These are phyloP conservation scores for Catamblyrhynchus diadema DNA, from an alignment of 2,797 vertebrate species.

Conservation along the genomic window DNA sequence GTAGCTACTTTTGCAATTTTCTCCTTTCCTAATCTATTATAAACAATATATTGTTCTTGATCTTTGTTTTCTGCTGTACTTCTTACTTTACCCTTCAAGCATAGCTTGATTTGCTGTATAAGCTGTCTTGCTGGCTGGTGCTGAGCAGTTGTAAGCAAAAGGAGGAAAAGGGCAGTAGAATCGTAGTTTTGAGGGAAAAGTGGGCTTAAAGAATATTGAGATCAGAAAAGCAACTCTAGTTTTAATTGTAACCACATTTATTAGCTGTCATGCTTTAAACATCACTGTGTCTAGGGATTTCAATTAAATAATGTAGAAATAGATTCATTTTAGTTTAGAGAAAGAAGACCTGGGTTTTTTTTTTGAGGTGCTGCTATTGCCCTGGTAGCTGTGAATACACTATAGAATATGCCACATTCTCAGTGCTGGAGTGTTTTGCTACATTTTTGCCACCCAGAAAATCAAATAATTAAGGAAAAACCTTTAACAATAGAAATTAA, in stretches of 20 bases:
- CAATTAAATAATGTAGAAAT: background rate
- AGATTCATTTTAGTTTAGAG: background rate
- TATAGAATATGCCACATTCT: background rate
- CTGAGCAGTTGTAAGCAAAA: background rate
- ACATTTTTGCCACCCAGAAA: background rate
- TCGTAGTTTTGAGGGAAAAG: background rate
- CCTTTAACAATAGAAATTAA: background rate
- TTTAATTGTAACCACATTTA: background rate
- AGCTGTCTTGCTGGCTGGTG: background rate
- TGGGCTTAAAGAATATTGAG: background rate
- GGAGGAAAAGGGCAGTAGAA: background rate
- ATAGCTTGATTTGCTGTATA: background rate
- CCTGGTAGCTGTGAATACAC: background rate
- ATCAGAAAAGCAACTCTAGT: background rate
- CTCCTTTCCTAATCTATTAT: background rate
- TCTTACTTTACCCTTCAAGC: background rate
- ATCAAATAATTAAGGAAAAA: background rate
- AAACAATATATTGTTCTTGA: background rate
- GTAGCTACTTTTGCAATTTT: background rate
- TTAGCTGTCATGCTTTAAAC: background rate
- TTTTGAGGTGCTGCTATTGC: accelerated
- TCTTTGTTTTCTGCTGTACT: background rate
- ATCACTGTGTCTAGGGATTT: background rate
- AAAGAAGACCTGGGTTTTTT: background rate
- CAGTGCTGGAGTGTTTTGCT: background rate